Base-by-base conservation (phyloP, 2,888 invertebrate genomes). In the Agrotis puta region DNA sequence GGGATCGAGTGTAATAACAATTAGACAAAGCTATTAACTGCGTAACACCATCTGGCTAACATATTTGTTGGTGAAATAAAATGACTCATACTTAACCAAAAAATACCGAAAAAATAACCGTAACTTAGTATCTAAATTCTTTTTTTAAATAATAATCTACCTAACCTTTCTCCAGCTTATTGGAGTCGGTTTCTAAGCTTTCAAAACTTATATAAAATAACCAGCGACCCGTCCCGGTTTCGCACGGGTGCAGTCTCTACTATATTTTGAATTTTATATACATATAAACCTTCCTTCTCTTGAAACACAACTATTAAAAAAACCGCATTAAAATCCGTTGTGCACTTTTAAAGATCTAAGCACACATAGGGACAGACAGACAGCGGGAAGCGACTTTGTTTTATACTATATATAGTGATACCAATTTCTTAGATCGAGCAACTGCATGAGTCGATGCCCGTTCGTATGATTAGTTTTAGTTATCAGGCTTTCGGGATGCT, bases 1-100 rank as follows among this genome's bases (percentile, higher is more conserved):
- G 18, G 53, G 64, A 59, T 70, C 59, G 33, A 27, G 50, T 43
- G 74, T 77, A 76, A 76, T 76, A 70, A 77, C 70, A 75, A 74
- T 74, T 74, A 74, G 51, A 48, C 43, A 54, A 20, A 62, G 43
- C 63, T 20, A 63, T 76, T 74, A 57, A 48, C 58, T 69, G 57
- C 3, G 48, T 33, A 0, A 27, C 27, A 76, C 47, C 57, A 76
- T 63, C 74, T 64, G 70, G 53, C 22, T 50, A 16, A 58, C 62
- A 63, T 48, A 48, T 53, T 43, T 58, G 58, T 50, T 54, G 22
- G 58, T 11, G 7, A 48, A 57, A 58, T 76, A 53, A 53, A 59
- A 74, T 50, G 16, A 54, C 58, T 53, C 43, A 3, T 6, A 47
- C 39, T 39, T n/a, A 57, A 48, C 43, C 53, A 24, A 22, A 50